Conservation (phyloP, 2,888 invertebrate species). For the Apamea monoglypha region DNA sequence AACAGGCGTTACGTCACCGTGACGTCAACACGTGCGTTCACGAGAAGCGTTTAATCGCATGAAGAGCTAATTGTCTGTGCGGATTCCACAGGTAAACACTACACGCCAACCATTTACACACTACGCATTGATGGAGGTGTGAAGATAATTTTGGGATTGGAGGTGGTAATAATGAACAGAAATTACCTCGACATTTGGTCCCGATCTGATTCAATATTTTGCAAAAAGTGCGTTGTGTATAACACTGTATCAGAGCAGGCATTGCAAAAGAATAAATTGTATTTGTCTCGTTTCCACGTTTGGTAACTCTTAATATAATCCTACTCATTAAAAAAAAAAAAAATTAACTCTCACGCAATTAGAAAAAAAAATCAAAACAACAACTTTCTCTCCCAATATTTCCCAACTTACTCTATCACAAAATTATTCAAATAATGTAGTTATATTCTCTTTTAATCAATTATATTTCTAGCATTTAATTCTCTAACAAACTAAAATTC, state of each 20-base stretch:
- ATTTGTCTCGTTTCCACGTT: not conserved
- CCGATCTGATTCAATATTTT: not conserved
- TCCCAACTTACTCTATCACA: not conserved
- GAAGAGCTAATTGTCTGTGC: slow-evolving; percentile 89
- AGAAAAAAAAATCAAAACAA: not conserved
- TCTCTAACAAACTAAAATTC: not conserved
- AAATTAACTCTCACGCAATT: not conserved
- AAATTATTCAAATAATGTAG: not conserved
- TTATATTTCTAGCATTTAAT: not conserved
- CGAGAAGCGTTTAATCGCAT: slow-evolving; percentile 85
- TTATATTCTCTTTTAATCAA: not conserved
- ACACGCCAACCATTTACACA: slow-evolving; percentile 81
- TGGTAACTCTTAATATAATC: not conserved
- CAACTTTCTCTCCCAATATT: not conserved
- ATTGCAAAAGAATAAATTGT: not conserved
- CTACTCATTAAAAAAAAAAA: not conserved
- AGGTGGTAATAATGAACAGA: slow-evolving; percentile 5
- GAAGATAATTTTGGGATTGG: slow-evolving; percentile 46
- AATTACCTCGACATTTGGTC: not conserved
- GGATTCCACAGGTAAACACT: slow-evolving; percentile 89
- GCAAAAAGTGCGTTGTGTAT: not conserved
- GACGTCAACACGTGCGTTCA: slow-evolving; percentile 82
- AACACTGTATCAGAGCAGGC: not conserved
- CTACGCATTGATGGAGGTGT: slow-evolving; percentile 70
- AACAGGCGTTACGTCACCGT: slow-evolving; percentile 67